A percentile compares a stretch with the other conserved stretches of the same genome.
phyloP scores from a whole-genome alignment of 2,888 invertebrate species.

The Spodoptera exigua region DNA sequence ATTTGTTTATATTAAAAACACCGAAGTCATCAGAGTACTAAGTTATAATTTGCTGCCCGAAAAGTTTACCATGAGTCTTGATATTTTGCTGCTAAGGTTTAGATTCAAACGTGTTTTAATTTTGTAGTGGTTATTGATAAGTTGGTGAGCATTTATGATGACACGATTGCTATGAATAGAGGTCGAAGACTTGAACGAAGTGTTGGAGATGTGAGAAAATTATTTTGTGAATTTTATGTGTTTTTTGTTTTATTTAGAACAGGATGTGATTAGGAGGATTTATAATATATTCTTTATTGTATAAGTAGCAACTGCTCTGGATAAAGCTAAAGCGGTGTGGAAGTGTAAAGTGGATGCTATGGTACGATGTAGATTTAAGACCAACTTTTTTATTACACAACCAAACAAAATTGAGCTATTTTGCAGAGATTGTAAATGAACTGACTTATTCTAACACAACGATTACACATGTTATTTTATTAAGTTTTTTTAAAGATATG shows the following conservation, averaged over 20 bases:
- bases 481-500: no score
- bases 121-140: conserved; percentile 13
- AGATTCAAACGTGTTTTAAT: conserved; percentile 12
- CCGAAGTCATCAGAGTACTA: conserved; percentile 67
- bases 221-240: conserved; percentile 55
- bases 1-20: conserved; percentile 84
- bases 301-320: no score
- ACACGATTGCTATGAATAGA: conserved; percentile 79
- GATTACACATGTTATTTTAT: no score
- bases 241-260: conserved; percentile 23
- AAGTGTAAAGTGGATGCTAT: no score
- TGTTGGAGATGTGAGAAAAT: conserved; percentile 68
- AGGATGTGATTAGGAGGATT: neutral
- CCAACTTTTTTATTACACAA: no score
- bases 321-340: no score
- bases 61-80: conserved; percentile 13
- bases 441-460: no score
- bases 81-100: neutral
- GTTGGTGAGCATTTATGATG: conserved; percentile 63
- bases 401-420: no score
- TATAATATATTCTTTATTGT: no score
- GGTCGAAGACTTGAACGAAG: conserved; percentile 74
- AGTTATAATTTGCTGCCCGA: conserved; percentile 8
- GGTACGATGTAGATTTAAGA: no score
- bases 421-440: no score